A percentile compares a stretch with the other conserved stretches of the same genome.
phyloP scores from a whole-genome alignment of 2,113 vertebrate species.

The Pluvianellus socialis region DNA sequence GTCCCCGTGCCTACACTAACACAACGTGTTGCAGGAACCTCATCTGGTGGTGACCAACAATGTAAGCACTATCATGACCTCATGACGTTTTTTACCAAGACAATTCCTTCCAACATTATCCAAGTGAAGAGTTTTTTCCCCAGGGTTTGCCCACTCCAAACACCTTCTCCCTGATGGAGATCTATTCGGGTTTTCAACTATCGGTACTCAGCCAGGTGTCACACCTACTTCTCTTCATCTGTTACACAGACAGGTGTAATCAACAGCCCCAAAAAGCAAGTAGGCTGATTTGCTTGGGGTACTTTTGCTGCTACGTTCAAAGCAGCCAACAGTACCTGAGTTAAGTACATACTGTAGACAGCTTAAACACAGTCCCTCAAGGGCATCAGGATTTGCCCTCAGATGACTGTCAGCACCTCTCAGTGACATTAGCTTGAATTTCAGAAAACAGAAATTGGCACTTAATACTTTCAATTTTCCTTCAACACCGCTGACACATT shows the following conservation, averaged over 20 bases:
- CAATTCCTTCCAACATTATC: not conserved
- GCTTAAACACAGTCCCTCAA: not conserved
- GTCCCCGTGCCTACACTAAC: not conserved
- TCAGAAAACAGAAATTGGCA: constrained; percentile 8
- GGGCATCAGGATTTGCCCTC: not conserved
- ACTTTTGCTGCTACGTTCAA: not conserved
- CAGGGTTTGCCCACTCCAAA: not conserved
- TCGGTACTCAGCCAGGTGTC: not conserved
- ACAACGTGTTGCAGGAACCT: not conserved
- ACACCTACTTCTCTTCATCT: not conserved
- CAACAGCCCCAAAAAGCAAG: not conserved
- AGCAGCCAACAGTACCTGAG: not conserved
- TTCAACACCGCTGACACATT: constrained; percentile 20
- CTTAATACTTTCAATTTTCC: constrained; percentile 17
- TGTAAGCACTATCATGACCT: rapidly evolving
- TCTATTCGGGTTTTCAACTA: not conserved
- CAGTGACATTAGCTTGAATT: not conserved
- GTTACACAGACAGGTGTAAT: not conserved
- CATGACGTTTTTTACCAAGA: not conserved
- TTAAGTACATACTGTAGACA: not conserved
- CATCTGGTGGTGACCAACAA: not conserved
- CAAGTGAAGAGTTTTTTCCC: not conserved
- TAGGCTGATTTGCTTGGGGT: not conserved
- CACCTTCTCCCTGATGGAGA: not conserved
- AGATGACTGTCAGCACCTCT: not conserved